Evolutionary conservation across 2,888 invertebrate genomes (phyloP), one percentile per base, ranked within the genome.

Genomic region (Mamestra brassicae): DNA sequence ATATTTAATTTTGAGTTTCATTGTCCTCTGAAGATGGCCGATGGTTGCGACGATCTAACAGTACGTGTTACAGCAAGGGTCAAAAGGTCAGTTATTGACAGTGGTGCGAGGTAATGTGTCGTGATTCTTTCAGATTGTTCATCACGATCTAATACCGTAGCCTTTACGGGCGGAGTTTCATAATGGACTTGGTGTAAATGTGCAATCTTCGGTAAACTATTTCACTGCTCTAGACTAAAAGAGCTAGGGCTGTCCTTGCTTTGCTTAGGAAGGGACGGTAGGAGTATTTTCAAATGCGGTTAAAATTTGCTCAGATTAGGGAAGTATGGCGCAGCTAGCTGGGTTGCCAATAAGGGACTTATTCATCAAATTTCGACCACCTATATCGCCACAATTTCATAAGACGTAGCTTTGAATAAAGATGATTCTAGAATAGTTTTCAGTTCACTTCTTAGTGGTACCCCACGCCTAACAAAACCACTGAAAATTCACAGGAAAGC

Each of bases 21-120:
- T 78, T 87, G 81, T 87, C 69, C 54, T 82, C 54, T 62, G 52
- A 78, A 81, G 69, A 80, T 71, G 58, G 77, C 8, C 69, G 67
- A 73, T 64, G 54, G 76, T 82, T 85, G 63, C 71, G 54, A 45
- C 57, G 11, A 47, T 78, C 61, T 38, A 64, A 68, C 13, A 38
- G 70, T 76, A 78, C 74, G 75, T 81, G 80, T 75, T 83, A 67
- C 71, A 73, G 60, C 17, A 26, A 36, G 71, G 88, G 85, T 85
- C 82, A 85, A 52, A 42, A 80, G 86, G 76, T 86, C 83, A 83
- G 34, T 78, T 78, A 84, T 88, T 63, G 76, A 78, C 75, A 74
- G 65, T 26, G 50, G 34, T 64, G 62, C 13, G 38, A 17, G 61
- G 50, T 70, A 75, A 78, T 70, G 52, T 78, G 86, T 88, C 87